Percentiles rank a stretch among this genome's conserved stretches.
phyloP scores from a whole-genome alignment of 2,113 vertebrate genomes.

The Festucalex cinctus region DNA sequence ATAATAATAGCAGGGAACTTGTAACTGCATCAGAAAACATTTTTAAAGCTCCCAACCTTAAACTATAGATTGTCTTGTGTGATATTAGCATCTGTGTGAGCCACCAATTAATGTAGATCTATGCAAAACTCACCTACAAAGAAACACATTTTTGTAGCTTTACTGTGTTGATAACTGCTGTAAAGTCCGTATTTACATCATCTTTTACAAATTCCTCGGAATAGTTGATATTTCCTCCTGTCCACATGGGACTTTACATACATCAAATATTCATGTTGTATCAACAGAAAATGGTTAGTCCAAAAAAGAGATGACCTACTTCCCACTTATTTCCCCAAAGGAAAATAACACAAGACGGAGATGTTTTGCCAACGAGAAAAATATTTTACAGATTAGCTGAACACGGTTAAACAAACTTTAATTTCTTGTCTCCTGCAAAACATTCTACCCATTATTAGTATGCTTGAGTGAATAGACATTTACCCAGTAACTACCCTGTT shows the following conservation, averaged over 20 bases:
- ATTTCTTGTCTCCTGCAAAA: neutral
- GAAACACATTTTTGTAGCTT: neutral
- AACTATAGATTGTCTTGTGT: too few species aligned
- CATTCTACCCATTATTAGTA: neutral
- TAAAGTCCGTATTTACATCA: neutral
- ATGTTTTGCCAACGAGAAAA: constrained; percentile 3
- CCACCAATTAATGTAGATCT: too few species aligned
- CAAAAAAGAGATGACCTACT: constrained; percentile 7
- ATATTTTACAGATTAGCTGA: neutral
- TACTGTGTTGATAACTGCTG: neutral
- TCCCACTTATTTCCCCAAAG: constrained; percentile 1
- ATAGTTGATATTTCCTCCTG: constrained; percentile 4
- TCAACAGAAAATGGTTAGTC: constrained; percentile 5
- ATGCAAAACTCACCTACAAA: too few species aligned
- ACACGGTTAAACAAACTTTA: neutral
- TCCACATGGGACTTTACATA: neutral
- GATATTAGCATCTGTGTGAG: too few species aligned
- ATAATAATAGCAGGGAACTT: too few species aligned
- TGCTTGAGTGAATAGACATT: neutral
- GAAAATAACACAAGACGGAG: neutral
- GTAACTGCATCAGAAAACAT: too few species aligned
- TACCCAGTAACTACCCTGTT: too few species aligned
- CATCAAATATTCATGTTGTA: constrained; percentile 8
- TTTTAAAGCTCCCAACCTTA: too few species aligned
- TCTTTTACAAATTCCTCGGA: neutral